phyloP scores from a whole-genome alignment of 2,113 vertebrate species.

The Pheucticus melanocephalus region DNA sequence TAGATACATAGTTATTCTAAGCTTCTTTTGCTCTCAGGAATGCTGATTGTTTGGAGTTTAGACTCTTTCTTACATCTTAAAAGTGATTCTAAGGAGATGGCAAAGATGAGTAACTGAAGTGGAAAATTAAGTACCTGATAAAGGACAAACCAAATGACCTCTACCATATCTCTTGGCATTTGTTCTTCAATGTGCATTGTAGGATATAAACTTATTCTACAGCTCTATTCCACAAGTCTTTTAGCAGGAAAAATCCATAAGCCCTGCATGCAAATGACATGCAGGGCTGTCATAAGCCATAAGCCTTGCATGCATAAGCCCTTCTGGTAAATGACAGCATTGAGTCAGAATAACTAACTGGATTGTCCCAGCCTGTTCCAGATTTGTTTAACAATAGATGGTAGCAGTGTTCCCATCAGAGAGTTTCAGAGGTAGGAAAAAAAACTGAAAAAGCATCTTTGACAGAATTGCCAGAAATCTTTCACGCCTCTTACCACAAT shows the following conservation, averaged over 20 bases:
- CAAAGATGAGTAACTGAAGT: background rate
- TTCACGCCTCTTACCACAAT: background rate
- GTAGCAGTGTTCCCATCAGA: background rate
- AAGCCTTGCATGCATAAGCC: background rate
- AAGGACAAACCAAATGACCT: background rate
- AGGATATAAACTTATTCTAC: background rate
- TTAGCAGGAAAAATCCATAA: background rate
- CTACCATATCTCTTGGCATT: background rate
- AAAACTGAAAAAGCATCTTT: background rate
- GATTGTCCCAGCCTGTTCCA: background rate
- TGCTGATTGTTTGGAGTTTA: background rate
- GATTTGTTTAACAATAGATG: background rate
- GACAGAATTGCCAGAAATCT: background rate
- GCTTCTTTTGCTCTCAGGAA: background rate
- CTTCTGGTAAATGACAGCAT: background rate
- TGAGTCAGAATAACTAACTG: background rate
- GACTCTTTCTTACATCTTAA: background rate
- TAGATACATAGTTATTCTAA: background rate
- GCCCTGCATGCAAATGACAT: background rate
- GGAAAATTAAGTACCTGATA: background rate
- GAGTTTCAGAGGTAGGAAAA: background rate
- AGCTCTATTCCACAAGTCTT: background rate
- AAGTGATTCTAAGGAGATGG: background rate
- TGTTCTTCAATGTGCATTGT: background rate
- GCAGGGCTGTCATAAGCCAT: background rate